phyloP scores from a whole-genome alignment of 1,140 invertebrate species.

The Microplitis demolitor region DNA sequence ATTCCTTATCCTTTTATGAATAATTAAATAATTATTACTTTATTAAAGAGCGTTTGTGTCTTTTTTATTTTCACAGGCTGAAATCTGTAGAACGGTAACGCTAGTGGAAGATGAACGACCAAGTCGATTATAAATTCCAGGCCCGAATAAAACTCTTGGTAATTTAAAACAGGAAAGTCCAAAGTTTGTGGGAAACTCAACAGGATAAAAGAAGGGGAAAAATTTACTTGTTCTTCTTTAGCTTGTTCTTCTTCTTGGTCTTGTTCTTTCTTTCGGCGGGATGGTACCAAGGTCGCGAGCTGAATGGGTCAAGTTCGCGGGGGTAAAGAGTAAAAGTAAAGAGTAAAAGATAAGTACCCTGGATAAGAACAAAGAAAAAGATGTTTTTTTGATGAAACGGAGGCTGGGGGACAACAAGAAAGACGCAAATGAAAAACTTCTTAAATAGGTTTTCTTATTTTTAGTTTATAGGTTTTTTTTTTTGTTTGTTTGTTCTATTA shows the following conservation, averaged over 20 bases:
- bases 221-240: background rate
- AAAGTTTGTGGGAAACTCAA: conserved; percentile 22
- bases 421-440: conserved; percentile 11
- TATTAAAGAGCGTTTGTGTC: too few species aligned
- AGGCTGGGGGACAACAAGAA: background rate
- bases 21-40: too few species aligned
- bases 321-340: conserved; percentile 22
- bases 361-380: background rate
- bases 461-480: conserved; percentile 19
- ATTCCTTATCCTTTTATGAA: too few species aligned
- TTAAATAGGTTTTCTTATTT: background rate
- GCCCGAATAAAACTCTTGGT: conserved; percentile 24
- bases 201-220: background rate
- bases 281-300: conserved; percentile 20
- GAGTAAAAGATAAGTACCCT: background rate
- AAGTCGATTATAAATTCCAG: conserved; percentile 22
- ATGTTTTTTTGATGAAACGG: conserved; percentile 15
- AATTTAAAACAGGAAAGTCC: conserved; percentile 21
- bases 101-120: background rate
- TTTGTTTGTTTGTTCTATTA: conserved; percentile 9
- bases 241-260: background rate
- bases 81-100: background rate
- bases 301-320: conserved; percentile 34
- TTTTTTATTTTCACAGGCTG: background rate
- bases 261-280: background rate